Conservation (phyloP, 2,797 vertebrate genomes). For the Danio kyathit region DNA sequence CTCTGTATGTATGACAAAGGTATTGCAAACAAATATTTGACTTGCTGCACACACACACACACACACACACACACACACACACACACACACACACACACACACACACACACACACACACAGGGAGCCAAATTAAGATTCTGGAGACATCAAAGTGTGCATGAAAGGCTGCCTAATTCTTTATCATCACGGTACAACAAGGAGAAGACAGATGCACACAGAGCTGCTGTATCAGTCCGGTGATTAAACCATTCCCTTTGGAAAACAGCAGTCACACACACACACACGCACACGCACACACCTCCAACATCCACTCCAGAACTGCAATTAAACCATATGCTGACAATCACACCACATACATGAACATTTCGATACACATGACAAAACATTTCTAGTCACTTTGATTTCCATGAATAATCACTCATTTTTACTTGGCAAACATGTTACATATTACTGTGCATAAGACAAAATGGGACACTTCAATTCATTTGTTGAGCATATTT, state of each 20-base stretch:
- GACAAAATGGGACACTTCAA: neutral
- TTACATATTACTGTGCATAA: neutral
- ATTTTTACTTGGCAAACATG: neutral
- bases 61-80: constrained; percentile 30
- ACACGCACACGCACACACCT: constrained; percentile 59
- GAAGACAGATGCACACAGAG: constrained; percentile 69
- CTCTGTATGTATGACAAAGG: constrained; percentile 20
- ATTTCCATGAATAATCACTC: constrained; percentile 2
- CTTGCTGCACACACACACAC: constrained; percentile 42
- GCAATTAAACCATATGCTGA: constrained; percentile 75
- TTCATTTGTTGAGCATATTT: too few relatives aligned
- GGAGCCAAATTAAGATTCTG: constrained; percentile 40
- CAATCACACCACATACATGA: constrained; percentile 58
- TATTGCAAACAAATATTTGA: constrained; percentile 37
- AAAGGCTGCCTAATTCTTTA: constrained; percentile 61
- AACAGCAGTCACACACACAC: constrained; percentile 62
- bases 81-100: constrained; percentile 34
- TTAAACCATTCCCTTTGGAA: constrained; percentile 68
- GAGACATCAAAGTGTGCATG: constrained; percentile 58
- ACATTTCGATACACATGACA: neutral
- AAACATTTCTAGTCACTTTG: neutral
- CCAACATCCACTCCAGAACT: constrained; percentile 72
- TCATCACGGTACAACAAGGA: constrained; percentile 56
- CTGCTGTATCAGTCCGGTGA: constrained; percentile 69
- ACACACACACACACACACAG: constrained; percentile 34